Evolutionary conservation across 2,888 invertebrate genomes (phyloP).

Genomic region (Oscheius sp.): DNA sequence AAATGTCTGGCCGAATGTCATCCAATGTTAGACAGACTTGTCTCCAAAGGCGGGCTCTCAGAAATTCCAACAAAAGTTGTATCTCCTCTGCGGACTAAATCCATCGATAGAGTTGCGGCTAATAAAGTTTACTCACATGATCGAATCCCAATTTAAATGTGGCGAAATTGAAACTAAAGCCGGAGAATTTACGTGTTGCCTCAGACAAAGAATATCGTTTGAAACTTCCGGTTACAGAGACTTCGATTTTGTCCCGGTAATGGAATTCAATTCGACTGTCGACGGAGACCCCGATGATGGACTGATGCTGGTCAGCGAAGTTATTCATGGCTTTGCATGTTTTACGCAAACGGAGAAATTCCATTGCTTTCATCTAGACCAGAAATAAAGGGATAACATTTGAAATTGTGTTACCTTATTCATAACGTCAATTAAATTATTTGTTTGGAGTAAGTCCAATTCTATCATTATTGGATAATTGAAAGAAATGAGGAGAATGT

Average conservation of each 20-base stretch:
- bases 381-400: background rate
- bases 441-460: background rate
- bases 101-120: no score
- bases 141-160: background rate
- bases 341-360: conserved; percentile 1
- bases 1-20: background rate
- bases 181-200: background rate
- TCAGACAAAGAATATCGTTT: background rate
- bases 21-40: background rate
- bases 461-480: no score
- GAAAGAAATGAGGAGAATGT: no score
- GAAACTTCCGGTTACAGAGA: background rate
- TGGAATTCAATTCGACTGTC: background rate
- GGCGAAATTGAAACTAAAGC: conserved; percentile 1
- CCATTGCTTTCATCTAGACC: background rate
- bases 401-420: background rate
- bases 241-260: background rate
- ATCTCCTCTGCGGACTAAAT: no score
- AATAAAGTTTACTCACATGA: no score
- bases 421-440: background rate
- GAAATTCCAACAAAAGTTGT: background rate
- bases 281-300: background rate
- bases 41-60: background rate
- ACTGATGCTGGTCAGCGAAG: background rate
- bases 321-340: background rate